Percentiles rank a stretch among this genome's conserved stretches.
phyloP scores from a whole-genome alignment of 2,797 vertebrate species.

The Coracias cyanogaster region DNA sequence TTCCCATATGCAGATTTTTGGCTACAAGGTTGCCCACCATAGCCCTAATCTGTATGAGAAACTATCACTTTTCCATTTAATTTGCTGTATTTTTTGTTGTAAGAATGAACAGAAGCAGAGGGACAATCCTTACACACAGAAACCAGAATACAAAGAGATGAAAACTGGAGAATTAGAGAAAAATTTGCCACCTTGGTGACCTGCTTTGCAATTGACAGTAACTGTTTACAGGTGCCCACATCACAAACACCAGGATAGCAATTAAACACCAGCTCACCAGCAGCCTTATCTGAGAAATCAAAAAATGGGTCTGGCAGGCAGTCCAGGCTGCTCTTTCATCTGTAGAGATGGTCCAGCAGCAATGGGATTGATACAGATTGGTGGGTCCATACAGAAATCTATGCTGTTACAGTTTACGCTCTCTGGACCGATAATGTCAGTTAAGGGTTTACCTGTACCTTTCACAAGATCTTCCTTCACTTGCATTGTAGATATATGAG shows the following conservation, averaged over 20 bases:
- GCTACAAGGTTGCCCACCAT: background rate
- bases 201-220: background rate
- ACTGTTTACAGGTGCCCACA: background rate
- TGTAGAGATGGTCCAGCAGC: background rate
- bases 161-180: background rate
- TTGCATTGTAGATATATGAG: background rate
- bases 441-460: background rate
- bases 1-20: background rate
- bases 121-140: background rate
- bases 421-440: fast-evolving
- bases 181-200: background rate
- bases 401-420: background rate
- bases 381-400: background rate
- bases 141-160: background rate
- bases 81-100: background rate
- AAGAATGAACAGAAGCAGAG: background rate
- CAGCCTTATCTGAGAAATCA: background rate
- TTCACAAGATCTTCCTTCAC: background rate
- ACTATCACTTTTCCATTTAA: background rate
- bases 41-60: background rate
- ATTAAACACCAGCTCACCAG: background rate
- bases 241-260: background rate
- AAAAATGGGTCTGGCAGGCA: background rate
- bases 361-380: background rate
- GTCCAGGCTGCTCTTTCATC: background rate